Conservation (phyloP, 2,113 vertebrate genomes). For the Empidonax alnorum region DNA sequence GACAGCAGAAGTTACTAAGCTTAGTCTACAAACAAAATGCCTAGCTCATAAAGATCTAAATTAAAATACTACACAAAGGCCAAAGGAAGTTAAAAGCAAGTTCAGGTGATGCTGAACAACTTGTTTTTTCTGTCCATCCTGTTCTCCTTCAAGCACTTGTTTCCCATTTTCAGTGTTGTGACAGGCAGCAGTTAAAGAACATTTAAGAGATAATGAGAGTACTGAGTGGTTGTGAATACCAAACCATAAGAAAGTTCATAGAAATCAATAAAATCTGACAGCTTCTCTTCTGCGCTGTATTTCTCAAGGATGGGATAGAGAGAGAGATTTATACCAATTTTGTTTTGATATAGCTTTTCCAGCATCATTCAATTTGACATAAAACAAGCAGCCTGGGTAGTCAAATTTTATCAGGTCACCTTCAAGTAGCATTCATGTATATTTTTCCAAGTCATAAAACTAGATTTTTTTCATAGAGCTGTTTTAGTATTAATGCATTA, state of each 20-base stretch:
- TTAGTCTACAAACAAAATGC: background rate
- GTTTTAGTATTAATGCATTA: background rate
- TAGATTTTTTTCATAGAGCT: background rate
- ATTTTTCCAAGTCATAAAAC: background rate
- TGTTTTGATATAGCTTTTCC: background rate
- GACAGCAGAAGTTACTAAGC: background rate
- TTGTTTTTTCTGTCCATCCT: background rate
- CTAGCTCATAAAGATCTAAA: background rate
- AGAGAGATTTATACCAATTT: background rate
- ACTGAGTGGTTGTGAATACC: background rate
- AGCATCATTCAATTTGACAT: background rate
- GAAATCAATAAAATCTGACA: slow-evolving; percentile 15
- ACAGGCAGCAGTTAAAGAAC: background rate
- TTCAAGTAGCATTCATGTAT: background rate
- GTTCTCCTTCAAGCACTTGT: background rate
- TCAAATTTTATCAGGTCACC: background rate
- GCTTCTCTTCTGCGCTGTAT: background rate
- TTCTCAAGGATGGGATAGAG: background rate
- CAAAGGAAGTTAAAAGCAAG: background rate
- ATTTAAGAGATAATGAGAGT: slow-evolving; percentile 40
- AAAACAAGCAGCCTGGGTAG: background rate
- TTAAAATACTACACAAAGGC: background rate
- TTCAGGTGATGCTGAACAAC: background rate
- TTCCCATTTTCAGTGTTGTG: background rate
- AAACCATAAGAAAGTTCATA: background rate